Evolutionary conservation across 2,888 invertebrate species (phyloP).

Genomic region (Leucophenga montana): DNA sequence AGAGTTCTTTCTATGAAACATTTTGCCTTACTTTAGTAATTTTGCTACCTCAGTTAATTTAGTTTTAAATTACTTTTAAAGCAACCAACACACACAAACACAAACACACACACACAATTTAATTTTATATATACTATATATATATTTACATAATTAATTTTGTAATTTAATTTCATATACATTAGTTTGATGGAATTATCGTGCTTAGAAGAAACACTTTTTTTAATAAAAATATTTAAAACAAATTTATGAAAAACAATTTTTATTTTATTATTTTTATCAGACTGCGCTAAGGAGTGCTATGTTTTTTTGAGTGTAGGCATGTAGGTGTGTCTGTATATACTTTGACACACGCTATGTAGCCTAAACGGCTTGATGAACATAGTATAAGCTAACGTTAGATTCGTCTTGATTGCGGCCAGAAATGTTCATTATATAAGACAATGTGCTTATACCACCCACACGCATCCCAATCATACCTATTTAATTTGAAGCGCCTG

Average conservation of each 20-base stretch:
- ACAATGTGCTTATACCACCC: too few relatives aligned
- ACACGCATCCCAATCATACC: too few relatives aligned
- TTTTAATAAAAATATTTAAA: conserved; percentile 11
- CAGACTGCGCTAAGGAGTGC: too few relatives aligned
- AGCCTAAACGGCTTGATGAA: too few relatives aligned
- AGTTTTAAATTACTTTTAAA: conserved; percentile 52
- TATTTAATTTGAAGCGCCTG: too few relatives aligned
- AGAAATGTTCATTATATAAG: too few relatives aligned
- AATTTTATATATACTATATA: conserved; percentile 17
- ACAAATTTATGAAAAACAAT: not conserved
- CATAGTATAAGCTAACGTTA: too few relatives aligned
- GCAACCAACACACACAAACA: conserved; percentile 31
- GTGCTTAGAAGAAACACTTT: conserved; percentile 13
- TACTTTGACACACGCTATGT: too few relatives aligned
- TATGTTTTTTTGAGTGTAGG: too few relatives aligned
- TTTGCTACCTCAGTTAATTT: conserved; percentile 63
- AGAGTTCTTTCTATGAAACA: conserved; percentile 48
- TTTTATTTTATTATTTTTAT: not conserved
- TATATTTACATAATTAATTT: not conserved
- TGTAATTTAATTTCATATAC: conserved; percentile 9
- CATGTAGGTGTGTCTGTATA: too few relatives aligned
- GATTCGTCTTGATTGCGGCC: too few relatives aligned
- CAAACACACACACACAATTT: conserved; percentile 30
- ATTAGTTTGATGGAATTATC: conserved; percentile 16
- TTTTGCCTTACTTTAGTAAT: conserved; percentile 66